Evolutionary conservation across 2,113 vertebrate genomes (phyloP), one percentile per base, ranked within the genome.

Genomic region (Cephalopholis sonnerati): DNA sequence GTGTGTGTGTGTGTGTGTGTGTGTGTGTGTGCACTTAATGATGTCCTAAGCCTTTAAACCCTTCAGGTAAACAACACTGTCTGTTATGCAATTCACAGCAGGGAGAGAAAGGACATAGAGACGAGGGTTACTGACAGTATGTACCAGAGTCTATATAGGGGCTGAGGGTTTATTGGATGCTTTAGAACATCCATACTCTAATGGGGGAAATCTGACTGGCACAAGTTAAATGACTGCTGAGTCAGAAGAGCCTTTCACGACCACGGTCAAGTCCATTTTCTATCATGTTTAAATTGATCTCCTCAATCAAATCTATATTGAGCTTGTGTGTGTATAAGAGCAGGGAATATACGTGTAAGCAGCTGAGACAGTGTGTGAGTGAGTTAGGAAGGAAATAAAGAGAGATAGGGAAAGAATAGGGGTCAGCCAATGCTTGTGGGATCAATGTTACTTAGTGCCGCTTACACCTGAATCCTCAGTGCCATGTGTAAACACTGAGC

Each of bases 41-140:
- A 89, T 36, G 67, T 78, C 75, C 64, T 90, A 90, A 89, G 80
- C 84, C 13, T 74, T 87, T 91, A 89, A 92, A 85, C 71, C 84
- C 79, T 67, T 83, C 65, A 90, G 81, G 88, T 90, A 87, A 84
- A 91, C 71, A 91, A 65, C 61, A 72, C 55, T 68, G 57, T 51
- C 68, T 57, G 32, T 91, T 90, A 92, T 50, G 83, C 72, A 93
- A 93, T 64, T 48, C 24, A 48, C 51, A 69, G 16, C 20, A 55
- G 20, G 3, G 32, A 61, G 57, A 22, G 17, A 32, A 1, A 57
- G 69, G 58, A 78, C 20, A 44, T 18, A 77, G 27, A 13, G 10
- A 39, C 0, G 7, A 5, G 16, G 17, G 61, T 41, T 41, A 75
- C 12, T 16, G n/a, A 65, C 29, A 22, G 5, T 11, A 36, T 78